phyloP scores from a whole-genome alignment of 2,113 vertebrate species.

The Cygnus atratus region DNA sequence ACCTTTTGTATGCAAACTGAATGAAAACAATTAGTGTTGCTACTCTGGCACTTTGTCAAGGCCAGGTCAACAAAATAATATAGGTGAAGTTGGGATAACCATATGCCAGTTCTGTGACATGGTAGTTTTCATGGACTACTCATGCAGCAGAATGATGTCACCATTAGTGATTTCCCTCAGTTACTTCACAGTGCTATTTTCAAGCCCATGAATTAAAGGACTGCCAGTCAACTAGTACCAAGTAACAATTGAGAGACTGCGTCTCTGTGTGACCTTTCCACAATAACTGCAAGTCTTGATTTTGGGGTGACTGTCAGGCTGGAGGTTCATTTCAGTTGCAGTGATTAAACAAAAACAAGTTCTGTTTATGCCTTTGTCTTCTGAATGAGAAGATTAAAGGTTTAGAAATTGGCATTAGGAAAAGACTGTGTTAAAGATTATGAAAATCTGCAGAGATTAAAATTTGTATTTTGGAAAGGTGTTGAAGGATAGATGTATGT shows the following conservation, averaged over 20 bases:
- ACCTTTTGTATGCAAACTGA: not conserved
- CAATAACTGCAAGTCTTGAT: slow-evolving; percentile 31
- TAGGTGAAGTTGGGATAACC: not conserved
- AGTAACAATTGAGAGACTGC: slow-evolving; percentile 1
- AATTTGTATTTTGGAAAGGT: not conserved
- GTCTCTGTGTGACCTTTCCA: slow-evolving; percentile 30
- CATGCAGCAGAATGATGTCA: not conserved
- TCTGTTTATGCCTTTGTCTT: not conserved
- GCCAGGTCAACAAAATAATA: not conserved
- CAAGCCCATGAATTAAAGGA: slow-evolving; percentile 23
- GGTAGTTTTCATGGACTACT: not conserved
- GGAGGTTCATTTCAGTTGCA: not conserved
- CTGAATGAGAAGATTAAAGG: not conserved
- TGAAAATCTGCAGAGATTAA: not conserved
- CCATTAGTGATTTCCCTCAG: not conserved
- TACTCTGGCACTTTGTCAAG: not conserved
- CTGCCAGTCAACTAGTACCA: not conserved
- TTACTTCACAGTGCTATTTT: slow-evolving; percentile 37
- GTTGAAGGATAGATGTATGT: not conserved
- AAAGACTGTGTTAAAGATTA: not conserved
- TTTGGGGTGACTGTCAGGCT: not conserved
- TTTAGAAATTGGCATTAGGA: not conserved
- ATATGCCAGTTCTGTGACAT: not conserved
- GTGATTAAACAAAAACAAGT: not conserved
- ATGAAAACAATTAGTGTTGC: not conserved